A percentile compares a stretch with the other conserved stretches of the same genome.
phyloP scores from a whole-genome alignment of 1,140 invertebrate species.

The Bombus superbus region DNA sequence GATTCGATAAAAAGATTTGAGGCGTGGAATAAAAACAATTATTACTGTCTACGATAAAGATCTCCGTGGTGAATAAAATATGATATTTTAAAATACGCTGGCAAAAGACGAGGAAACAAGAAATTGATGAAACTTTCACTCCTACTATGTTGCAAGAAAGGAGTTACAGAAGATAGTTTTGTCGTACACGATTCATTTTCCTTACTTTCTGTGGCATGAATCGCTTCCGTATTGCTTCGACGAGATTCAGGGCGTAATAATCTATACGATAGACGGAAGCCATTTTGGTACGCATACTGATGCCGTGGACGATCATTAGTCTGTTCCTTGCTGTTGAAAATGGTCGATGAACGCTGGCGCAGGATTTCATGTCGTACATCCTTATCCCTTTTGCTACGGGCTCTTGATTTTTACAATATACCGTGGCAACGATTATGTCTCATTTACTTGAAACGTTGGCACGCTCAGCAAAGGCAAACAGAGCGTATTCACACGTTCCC shows the following conservation, averaged over 20 bases:
- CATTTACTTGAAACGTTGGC: slow-evolving; percentile 32
- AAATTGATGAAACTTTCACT: neutral
- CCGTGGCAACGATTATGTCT: slow-evolving; percentile 26
- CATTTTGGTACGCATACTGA: slow-evolving; percentile 43
- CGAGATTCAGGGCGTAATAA: slow-evolving; percentile 56
- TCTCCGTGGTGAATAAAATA: no score
- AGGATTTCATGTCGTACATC: slow-evolving; percentile 29
- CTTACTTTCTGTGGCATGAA: slow-evolving; percentile 23
- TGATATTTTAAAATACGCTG: no score
- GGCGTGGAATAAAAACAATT: fast-evolving
- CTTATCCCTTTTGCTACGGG: slow-evolving; percentile 21
- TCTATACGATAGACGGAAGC: slow-evolving; percentile 58
- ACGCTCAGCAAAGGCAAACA: slow-evolving; percentile 3
- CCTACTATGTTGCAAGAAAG: neutral
- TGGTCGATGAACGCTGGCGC: slow-evolving; percentile 31
- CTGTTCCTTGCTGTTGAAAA: slow-evolving; percentile 42
- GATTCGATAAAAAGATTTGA: no score
- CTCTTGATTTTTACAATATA: slow-evolving; percentile 46
- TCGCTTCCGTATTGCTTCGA: slow-evolving; percentile 33
- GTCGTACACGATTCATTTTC: slow-evolving; percentile 22
- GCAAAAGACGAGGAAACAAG: no score
- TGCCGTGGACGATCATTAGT: slow-evolving; percentile 26
- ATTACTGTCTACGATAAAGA: no score
- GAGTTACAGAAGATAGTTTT: neutral
- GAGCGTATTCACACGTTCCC: neutral